phyloP scores from a whole-genome alignment of 2,888 invertebrate species.

The Pristionchus exspectatus region DNA sequence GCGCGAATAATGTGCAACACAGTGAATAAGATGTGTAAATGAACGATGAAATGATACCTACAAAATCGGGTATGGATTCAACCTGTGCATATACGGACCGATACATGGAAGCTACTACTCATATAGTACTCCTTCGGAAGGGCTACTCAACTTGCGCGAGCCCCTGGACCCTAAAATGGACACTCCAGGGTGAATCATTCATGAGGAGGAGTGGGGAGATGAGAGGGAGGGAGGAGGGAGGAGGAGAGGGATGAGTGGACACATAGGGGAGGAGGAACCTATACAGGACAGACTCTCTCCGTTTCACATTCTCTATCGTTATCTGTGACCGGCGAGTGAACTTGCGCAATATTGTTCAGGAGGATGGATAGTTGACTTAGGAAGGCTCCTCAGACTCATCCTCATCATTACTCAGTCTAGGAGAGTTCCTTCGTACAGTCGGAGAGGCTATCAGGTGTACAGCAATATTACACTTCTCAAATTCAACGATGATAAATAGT shows the following conservation, averaged over 20 bases:
- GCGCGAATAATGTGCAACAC: too few species aligned
- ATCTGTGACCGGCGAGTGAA: too few species aligned
- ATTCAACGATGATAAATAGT: too few species aligned
- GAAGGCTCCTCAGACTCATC: not conserved
- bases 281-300: slow-evolving; percentile 8
- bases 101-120: not conserved
- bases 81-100: not conserved
- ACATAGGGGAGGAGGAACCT: slow-evolving; percentile 7
- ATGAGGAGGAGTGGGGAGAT: not conserved
- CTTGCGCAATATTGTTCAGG: too few species aligned
- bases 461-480: not conserved
- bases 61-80: too few species aligned
- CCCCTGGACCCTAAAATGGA: slow-evolving; percentile 42
- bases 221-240: not conserved
- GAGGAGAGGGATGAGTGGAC: slow-evolving; percentile 28
- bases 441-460: not conserved
- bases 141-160: slow-evolving; percentile 39
- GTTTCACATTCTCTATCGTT: too few species aligned
- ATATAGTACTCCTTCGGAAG: slow-evolving; percentile 12
- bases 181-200: slow-evolving; percentile 28
- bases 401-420: not conserved
- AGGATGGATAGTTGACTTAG: not conserved
- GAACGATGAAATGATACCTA: too few species aligned
- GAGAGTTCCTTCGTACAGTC: not conserved
- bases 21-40: too few species aligned